Percentiles rank a stretch among this genome's conserved stretches.
Evolutionary conservation across 2,888 invertebrate genomes (phyloP).

Genomic region (Calliphora vomitoria): DNA sequence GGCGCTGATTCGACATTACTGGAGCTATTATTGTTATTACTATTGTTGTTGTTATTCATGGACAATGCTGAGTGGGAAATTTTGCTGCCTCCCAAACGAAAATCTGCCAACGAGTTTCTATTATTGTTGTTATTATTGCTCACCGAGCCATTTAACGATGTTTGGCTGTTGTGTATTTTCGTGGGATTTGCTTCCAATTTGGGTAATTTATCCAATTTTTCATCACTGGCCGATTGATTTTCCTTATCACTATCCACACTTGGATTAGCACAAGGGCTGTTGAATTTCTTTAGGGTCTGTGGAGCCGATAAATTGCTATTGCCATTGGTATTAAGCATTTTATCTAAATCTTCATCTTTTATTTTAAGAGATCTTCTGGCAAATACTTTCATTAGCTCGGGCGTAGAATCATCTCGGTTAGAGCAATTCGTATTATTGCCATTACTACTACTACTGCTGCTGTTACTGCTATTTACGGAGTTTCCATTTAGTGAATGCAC

Average conservation of each 20-base stretch:
- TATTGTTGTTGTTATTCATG: constrained; percentile 52
- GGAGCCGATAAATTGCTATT: constrained; percentile 42
- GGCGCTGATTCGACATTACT: constrained; percentile 41
- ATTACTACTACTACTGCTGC: constrained; percentile 77
- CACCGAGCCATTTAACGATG: constrained; percentile 31
- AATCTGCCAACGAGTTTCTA: constrained; percentile 82
- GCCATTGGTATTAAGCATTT: constrained; percentile 66
- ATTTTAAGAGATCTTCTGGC: constrained; percentile 92
- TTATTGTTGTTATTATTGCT: constrained; percentile 75
- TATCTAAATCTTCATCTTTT: constrained; percentile 88
- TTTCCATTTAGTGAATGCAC: constrained; percentile 70
- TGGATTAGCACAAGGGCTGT: constrained; percentile 71
- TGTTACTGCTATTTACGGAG: constrained; percentile 45
- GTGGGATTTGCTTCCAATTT: constrained; percentile 79
- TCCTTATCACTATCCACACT: constrained; percentile 90
- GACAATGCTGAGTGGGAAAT: constrained; percentile 44
- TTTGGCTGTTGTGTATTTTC: constrained; percentile 6
- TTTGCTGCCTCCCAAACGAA: constrained; percentile 75
- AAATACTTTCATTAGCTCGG: constrained; percentile 93
- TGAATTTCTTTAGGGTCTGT: constrained; percentile 47
- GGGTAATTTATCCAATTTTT: constrained; percentile 84
- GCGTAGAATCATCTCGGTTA: constrained; percentile 87
- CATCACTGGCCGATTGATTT: constrained; percentile 87
- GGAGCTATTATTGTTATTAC: constrained; percentile 65
- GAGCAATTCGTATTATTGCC: constrained; percentile 39